phyloP scores from a whole-genome alignment of 2,113 vertebrate species.

The Campylomormyrus tamandua region DNA sequence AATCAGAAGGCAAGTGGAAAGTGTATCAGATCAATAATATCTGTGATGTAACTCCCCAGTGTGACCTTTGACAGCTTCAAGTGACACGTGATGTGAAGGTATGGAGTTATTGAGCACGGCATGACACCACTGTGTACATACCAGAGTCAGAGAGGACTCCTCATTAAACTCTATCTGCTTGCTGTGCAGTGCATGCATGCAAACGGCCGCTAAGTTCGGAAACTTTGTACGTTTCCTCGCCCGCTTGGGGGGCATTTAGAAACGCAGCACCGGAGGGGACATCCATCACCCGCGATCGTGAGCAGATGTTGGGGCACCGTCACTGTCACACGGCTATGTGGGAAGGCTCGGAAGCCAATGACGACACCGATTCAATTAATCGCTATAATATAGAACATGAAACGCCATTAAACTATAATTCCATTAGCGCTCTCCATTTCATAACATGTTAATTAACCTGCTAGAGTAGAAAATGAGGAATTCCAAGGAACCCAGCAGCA shows the following conservation, averaged over 20 bases:
- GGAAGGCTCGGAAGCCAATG: slow-evolving; percentile 37
- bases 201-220: not conserved
- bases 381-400: slow-evolving; percentile 43
- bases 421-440: slow-evolving; percentile 43
- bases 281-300: slow-evolving; percentile 24
- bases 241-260: not conserved
- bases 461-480: slow-evolving; percentile 27
- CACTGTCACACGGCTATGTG: not conserved
- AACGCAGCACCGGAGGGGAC: slow-evolving; percentile 7
- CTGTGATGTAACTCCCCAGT: not conserved
- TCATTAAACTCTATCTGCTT: not conserved
- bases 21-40: not conserved
- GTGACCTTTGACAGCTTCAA: not conserved
- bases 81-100: not conserved
- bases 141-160: not conserved
- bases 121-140: not conserved
- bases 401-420: slow-evolving; percentile 52
- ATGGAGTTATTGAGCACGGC: not conserved
- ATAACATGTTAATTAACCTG: slow-evolving; percentile 41
- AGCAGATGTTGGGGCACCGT: slow-evolving; percentile 8
- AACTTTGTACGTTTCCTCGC: not conserved
- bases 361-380: slow-evolving; percentile 46
- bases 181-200: not conserved
- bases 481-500: slow-evolving; percentile 1
- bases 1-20: not conserved